phyloP scores from a whole-genome alignment of 2,888 invertebrate genomes.

The Caenorhabditis doughertyi region DNA sequence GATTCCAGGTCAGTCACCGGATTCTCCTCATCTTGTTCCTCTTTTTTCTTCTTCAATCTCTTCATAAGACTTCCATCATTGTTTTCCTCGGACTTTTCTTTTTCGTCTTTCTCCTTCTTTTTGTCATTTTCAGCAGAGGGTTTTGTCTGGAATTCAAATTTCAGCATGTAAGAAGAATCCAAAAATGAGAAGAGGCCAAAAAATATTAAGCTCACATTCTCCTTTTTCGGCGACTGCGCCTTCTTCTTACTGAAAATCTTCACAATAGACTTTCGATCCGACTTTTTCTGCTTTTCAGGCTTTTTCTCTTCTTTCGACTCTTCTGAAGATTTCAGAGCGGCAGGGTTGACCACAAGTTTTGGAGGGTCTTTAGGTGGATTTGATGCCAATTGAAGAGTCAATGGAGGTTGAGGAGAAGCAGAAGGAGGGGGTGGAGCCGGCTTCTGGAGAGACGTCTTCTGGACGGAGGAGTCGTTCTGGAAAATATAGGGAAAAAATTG shows the following conservation, averaged over 20 bases:
- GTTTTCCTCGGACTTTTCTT: slow-evolving; percentile 5
- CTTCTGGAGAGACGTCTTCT: not conserved
- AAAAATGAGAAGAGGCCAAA: too few species aligned
- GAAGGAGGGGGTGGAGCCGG: not conserved
- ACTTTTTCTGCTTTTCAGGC: not conserved
- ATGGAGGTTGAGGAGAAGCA: not conserved
- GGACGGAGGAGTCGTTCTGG: not conserved
- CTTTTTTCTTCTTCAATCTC: slow-evolving; percentile 1
- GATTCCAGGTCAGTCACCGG: not conserved
- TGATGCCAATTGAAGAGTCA: too few species aligned
- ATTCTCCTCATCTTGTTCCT: not conserved
- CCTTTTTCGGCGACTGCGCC: not conserved
- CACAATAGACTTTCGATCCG: slow-evolving; percentile 5
- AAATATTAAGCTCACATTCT: not conserved
- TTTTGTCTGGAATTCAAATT: slow-evolving; percentile 11
- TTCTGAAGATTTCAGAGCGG: too few species aligned
- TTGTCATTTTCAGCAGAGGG: not conserved
- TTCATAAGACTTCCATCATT: not conserved
- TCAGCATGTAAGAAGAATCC: too few species aligned
- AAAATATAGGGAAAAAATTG: not conserved
- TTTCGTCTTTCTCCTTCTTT: not conserved
- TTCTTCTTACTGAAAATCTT: slow-evolving; percentile 11
- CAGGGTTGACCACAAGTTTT: not conserved
- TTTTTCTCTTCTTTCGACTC: not conserved
- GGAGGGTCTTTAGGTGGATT: not conserved